Percentiles rank a stretch among this genome's conserved stretches.
phyloP scores from a whole-genome alignment of 1,140 invertebrate species.

The Bombus huntii region DNA sequence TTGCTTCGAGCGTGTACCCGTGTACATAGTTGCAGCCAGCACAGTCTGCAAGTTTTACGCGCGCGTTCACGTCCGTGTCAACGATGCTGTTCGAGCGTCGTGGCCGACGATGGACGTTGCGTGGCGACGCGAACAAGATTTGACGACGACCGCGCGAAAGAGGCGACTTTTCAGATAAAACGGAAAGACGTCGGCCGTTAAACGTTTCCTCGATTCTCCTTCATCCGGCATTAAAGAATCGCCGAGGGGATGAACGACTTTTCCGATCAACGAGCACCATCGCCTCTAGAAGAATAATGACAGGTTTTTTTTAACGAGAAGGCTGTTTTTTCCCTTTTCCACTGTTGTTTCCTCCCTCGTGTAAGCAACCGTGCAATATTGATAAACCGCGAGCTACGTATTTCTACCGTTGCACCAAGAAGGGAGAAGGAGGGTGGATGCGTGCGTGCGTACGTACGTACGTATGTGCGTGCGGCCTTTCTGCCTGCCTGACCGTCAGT shows the following conservation, averaged over 20 bases:
- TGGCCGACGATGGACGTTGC: too few species aligned
- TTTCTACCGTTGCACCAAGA: conserved; percentile 62
- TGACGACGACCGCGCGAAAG: neutral
- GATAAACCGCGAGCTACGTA: conserved; percentile 68
- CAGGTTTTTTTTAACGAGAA: conserved; percentile 67
- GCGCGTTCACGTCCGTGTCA: too few species aligned
- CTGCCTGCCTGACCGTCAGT: conserved; percentile 12
- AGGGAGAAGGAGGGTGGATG: conserved; percentile 5
- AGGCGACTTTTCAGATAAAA: neutral
- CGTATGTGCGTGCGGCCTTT: conserved; percentile 7
- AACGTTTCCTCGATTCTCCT: conserved; percentile 16
- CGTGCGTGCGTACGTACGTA: neutral
- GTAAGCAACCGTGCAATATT: conserved; percentile 69
- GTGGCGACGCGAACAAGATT: neutral
- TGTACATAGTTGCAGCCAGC: too few species aligned
- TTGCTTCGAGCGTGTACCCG: conserved; percentile 29
- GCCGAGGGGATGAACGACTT: conserved; percentile 55
- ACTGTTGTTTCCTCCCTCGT: conserved; percentile 37
- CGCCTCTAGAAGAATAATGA: conserved; percentile 63
- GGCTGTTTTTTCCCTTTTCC: conserved; percentile 24
- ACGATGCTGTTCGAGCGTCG: too few species aligned
- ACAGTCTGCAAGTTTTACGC: too few species aligned
- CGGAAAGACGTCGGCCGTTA: neutral
- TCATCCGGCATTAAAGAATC: conserved; percentile 52
- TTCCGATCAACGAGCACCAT: conserved; percentile 57